Conservation (phyloP, 2,888 invertebrate genomes). For the Athripsodes cinereus region DNA sequence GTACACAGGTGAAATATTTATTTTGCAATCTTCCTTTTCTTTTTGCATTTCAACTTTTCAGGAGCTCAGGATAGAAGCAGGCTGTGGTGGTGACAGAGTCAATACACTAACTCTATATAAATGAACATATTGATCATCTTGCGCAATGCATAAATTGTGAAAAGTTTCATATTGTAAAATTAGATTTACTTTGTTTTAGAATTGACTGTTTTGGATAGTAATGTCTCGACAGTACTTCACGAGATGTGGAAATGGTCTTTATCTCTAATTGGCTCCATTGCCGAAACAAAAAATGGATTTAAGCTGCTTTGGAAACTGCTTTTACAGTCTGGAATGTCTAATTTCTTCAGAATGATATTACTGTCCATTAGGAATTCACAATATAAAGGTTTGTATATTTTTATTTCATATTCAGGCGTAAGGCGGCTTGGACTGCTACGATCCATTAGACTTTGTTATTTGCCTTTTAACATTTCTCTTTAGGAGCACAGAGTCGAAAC, state of each 20-base stretch:
- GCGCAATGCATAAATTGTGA: too few species aligned
- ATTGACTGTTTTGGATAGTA: neutral
- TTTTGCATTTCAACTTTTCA: neutral
- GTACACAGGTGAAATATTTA: conserved; percentile 33
- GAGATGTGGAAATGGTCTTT: conserved; percentile 34
- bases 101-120: too few species aligned
- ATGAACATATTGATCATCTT: too few species aligned
- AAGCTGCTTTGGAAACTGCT: conserved; percentile 16
- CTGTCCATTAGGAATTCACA: conserved; percentile 14
- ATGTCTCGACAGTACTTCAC: conserved; percentile 24
- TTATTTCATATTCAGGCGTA: too few species aligned
- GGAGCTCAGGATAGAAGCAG: neutral
- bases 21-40: neutral
- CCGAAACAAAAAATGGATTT: conserved; percentile 20
- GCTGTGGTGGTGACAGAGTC: too few species aligned
- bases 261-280: conserved; percentile 16
- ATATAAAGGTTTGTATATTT: conserved; percentile 21
- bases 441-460: too few species aligned
- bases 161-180: too few species aligned
- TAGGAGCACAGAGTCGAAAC: too few species aligned
- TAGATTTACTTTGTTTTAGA: neutral
- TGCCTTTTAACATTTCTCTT: too few species aligned
- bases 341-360: conserved; percentile 16
- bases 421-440: too few species aligned
- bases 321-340: conserved; percentile 13